Evolutionary conservation across 2,113 vertebrate species (phyloP), one percentile per base, ranked within the genome.

Genomic region (Ictalurus punctatus): DNA sequence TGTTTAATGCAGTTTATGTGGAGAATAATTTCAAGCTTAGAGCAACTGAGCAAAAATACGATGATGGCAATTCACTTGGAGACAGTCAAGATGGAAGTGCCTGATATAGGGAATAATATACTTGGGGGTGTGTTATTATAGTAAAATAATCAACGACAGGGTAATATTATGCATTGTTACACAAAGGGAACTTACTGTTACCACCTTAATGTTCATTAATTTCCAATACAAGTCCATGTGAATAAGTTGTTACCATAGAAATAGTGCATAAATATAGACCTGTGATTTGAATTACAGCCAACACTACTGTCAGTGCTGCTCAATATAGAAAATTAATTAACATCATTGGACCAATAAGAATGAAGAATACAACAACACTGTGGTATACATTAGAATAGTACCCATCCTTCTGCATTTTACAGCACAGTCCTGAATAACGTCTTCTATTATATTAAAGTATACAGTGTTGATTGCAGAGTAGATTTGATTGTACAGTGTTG

Each of bases 11-110:
- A 5, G 40, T 19, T 34, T 25, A 48, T 27, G 25, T 6, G 25
- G 48, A 54, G 48, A 78, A 48, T 48, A 25, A 44, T 12, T 48
- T 37, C 34, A 76, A 40, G 2, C 37, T 44, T 76, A 40, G 19
- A 37, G 34, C 23, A 61, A 58, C 19, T 44, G 23, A 40, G 69
- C 34, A 59, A 65, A 79, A 23, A 63, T 17, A 59, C 5, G 10
- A 61, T 30, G 40, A 79, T 79, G 25, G 69, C 67, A 86, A 71
- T 73, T 37, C 17, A 37, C 84, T 73, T 85, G 67, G 34, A 30
- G 9, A 37, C 54, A 37, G 13, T 69, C 19, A 71, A 30, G 84
- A 56, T 21, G 16, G 17, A 85, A 21, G 10, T 27, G n/a, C 10
- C 30, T 30, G 30, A 16, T 56, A 25, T 73, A 81, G 23, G 34